Evolutionary conservation across 1,140 invertebrate species (phyloP).

Genomic region (Ectropis grisescens): DNA sequence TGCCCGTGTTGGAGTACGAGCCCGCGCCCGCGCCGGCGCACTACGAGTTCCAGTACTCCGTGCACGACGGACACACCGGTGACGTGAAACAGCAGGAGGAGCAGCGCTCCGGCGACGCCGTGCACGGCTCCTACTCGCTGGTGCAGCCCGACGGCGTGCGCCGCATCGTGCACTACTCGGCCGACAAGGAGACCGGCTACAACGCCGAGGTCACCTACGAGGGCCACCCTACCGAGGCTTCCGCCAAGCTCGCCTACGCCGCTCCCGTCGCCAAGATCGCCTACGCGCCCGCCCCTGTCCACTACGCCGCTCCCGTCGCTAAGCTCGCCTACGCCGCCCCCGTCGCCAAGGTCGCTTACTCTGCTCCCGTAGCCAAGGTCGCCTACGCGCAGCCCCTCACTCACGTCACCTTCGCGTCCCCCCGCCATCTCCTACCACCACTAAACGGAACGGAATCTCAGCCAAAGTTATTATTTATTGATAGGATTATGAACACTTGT

Average conservation of each 20-base stretch:
- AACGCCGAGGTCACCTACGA: conserved; percentile 43
- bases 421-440: not conserved
- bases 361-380: conserved; percentile 9
- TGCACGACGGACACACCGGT: conserved; percentile 72
- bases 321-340: conserved; percentile 20
- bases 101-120: conserved; percentile 70
- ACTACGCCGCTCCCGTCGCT: conserved; percentile 4
- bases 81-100: conserved; percentile 63
- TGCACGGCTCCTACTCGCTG: conserved; percentile 73
- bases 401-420: not conserved
- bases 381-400: conserved; percentile 23
- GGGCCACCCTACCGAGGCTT: conserved; percentile 19
- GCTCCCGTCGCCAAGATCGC: conserved; percentile 13
- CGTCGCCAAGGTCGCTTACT: conserved; percentile 11
- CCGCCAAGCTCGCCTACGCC: conserved; percentile 21
- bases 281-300: conserved; percentile 21
- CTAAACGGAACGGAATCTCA: no score
- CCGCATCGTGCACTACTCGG: conserved; percentile 75
- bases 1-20: conserved; percentile 33
- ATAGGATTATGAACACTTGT: no score
- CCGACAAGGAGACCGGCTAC: conserved; percentile 36
- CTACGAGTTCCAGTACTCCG: conserved; percentile 77
- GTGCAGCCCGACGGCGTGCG: conserved; percentile 69
- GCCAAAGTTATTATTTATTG: no score
- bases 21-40: conserved; percentile 72